Base-by-base conservation (phyloP, 2,888 invertebrate genomes). In the Lasiommata megera region DNA sequence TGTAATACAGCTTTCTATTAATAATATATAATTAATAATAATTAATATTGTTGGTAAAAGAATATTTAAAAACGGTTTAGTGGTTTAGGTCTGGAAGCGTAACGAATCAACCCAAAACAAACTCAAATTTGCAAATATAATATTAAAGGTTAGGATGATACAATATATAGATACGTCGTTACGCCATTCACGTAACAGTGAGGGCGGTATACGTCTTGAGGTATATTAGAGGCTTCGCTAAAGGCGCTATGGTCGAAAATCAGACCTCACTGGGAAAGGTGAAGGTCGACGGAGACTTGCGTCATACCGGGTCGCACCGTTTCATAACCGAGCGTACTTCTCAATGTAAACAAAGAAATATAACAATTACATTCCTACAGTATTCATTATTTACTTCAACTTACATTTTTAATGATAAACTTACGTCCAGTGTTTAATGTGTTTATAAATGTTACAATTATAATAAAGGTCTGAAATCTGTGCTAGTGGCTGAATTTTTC, bases 301-400 rank as follows among this genome's bases (percentile, higher is more conserved):
- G 65, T 66, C 67, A 66, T 58, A 60, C 56, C 53, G 58, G 57
- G 56, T 61, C 60, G 63, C 62, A 53, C 59, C 61, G 62, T 67
- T 66, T 64, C 62, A 59, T 64, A 56, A 59, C 56, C 50, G 48
- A 37, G 36, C 52, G 40, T 56, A 51, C 51, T 59, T 59, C 56
- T 16, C 55, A 50, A 59, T 41, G 44, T 59, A 56, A 59, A 61
- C 56, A 61, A 53, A 44, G 44, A 46, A 54, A 31, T 54, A 51
- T 56, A 40, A 55, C 47, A 51, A 9, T 36, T 53, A 50, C 44
- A 43, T 52, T 51, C 44, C 18, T 37, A 37, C 12, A 2, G 16
- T 46, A 43, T 34, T 41, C 6, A 14, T 41, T 41, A 34, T 38
- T 54, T 46, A 36, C 43, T 29, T 18, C 28, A 23, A 41, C 29